These are phyloP conservation scores for Xenentodon cancila DNA, from an alignment of 2,797 vertebrate genomes.

Conservation along the genomic window DNA sequence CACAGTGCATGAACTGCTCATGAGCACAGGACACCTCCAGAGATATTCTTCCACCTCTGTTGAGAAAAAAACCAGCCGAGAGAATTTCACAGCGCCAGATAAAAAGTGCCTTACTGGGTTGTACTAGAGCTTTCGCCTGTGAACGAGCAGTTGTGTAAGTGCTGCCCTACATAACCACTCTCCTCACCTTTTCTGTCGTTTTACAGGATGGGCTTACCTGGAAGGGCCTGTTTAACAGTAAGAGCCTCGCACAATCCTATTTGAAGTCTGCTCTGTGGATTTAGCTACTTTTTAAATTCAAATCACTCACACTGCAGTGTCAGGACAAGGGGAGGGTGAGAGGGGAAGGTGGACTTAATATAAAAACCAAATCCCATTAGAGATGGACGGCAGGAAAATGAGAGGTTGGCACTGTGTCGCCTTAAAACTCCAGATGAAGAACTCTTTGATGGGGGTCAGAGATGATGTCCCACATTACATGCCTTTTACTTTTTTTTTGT, in stretches of 20 bases:
- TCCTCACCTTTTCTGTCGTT: conserved; percentile 77
- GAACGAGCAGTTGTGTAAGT: conserved; percentile 40
- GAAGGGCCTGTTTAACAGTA: conserved; percentile 70
- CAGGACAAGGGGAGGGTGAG: conserved; percentile 65
- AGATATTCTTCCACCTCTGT: conserved; percentile 25
- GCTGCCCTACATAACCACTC: conserved; percentile 73
- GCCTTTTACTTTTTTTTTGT: conserved; percentile 67
- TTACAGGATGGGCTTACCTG: conserved; percentile 74
- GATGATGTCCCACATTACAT: conserved; percentile 75
- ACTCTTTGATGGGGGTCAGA: conserved; percentile 85
- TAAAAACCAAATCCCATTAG: conserved; percentile 87
- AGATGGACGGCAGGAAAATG: conserved; percentile 80
- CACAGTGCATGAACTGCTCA: conserved; percentile 20
- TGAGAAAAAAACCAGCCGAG: conserved; percentile 6
- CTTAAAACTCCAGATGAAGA: conserved; percentile 69
- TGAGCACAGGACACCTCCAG: conserved; percentile 7
- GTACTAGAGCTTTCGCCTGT: conserved; percentile 36
- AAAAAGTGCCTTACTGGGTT: conserved; percentile 19
- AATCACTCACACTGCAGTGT: conserved; percentile 75
- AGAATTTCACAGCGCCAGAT: conserved; percentile 20
- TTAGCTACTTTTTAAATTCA: conserved; percentile 82
- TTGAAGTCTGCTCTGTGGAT: conserved; percentile 77
- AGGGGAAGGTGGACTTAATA: conserved; percentile 78
- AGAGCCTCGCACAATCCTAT: conserved; percentile 72
- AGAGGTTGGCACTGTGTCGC: conserved; percentile 76